Evolutionary conservation across 2,797 vertebrate genomes (phyloP).

Genomic region (Etheostoma nigrum): DNA sequence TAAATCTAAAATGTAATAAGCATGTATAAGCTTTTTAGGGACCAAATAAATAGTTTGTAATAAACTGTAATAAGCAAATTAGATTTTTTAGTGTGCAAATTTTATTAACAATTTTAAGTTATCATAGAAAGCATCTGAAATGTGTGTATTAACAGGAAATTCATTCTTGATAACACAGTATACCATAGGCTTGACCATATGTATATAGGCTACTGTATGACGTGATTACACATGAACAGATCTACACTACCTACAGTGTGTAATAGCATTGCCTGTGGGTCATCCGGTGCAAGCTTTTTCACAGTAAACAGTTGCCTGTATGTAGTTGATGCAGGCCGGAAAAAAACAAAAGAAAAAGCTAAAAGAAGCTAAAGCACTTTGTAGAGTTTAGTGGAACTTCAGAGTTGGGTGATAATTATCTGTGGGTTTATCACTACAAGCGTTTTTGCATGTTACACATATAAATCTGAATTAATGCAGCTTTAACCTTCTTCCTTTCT

Average conservation of each 20-base stretch:
- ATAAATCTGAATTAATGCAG: background rate
- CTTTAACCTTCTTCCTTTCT: conserved; percentile 6
- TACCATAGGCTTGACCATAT: background rate
- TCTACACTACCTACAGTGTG: no score
- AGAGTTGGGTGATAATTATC: background rate
- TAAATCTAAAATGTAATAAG: background rate
- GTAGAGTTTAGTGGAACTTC: background rate
- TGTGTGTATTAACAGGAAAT: background rate
- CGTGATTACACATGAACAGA: background rate
- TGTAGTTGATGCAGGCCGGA: background rate
- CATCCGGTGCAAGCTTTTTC: background rate
- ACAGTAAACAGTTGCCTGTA: background rate
- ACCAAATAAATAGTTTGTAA: background rate
- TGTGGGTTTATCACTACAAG: fast-evolving
- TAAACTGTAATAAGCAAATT: background rate
- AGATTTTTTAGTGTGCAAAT: no score
- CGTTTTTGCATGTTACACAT: background rate
- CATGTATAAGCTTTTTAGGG: background rate
- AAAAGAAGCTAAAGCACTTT: background rate
- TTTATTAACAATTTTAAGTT: background rate
- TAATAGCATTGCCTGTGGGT: background rate
- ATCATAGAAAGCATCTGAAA: background rate
- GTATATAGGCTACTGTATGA: background rate
- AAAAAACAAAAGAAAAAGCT: background rate
- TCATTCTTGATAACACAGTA: background rate